Conservation (phyloP, 2,888 invertebrate species). For the Buathra laborator region DNA sequence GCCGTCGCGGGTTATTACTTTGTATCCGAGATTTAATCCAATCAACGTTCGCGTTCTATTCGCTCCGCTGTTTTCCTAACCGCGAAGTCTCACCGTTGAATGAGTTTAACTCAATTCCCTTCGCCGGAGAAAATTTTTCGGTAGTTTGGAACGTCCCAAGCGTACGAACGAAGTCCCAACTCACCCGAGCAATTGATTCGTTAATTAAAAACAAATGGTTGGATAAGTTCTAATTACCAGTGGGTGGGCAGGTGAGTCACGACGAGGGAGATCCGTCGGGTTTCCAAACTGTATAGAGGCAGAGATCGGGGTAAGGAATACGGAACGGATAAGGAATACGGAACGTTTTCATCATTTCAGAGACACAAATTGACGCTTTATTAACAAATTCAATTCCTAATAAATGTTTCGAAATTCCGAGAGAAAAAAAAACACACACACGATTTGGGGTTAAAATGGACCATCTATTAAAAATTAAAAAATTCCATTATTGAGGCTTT, state of each 20-base stretch:
- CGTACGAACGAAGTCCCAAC: slow-evolving; percentile 21
- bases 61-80: not conserved
- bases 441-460: no score
- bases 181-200: slow-evolving; percentile 61
- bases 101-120: not conserved
- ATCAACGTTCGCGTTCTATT: slow-evolving; percentile 1
- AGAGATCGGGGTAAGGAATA: slow-evolving; percentile 15
- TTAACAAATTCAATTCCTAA: no score
- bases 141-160: slow-evolving; percentile 12
- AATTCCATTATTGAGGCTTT: no score
- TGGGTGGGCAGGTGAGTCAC: slow-evolving; percentile 1
- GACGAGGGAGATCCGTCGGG: not conserved
- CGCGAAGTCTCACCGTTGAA: not conserved
- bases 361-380: no score
- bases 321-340: slow-evolving; percentile 4
- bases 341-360: no score
- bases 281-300: not conserved
- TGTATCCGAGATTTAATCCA: slow-evolving; percentile 46
- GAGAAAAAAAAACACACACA: no score
- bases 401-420: no score
- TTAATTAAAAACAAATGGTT: slow-evolving; percentile 72
- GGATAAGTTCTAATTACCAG: slow-evolving; percentile 63
- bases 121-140: slow-evolving; percentile 25
- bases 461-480: no score
- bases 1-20: slow-evolving; percentile 40